Evolutionary conservation across 2,113 vertebrate species (phyloP).

Genomic region (Lepus timidus): DNA sequence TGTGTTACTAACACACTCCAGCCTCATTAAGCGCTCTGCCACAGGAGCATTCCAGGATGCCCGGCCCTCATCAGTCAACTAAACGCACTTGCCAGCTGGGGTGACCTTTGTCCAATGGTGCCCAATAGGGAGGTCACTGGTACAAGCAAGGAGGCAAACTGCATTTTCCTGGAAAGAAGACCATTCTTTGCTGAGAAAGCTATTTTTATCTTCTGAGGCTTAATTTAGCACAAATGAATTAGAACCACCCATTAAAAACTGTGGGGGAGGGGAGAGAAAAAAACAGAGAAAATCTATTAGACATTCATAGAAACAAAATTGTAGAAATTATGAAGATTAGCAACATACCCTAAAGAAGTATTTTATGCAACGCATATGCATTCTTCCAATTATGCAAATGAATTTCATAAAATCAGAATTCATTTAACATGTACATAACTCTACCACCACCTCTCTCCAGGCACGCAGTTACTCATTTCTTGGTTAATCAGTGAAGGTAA

Average conservation of each 20-base stretch:
- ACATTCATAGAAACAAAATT: constrained; percentile 58
- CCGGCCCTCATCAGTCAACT: not conserved
- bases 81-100: not conserved
- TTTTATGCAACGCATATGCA: constrained; percentile 27
- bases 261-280: not conserved
- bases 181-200: not conserved
- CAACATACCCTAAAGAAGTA: constrained; percentile 24
- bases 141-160: not conserved
- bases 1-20: not conserved
- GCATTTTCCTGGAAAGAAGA: constrained; percentile 33
- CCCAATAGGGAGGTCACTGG: not conserved
- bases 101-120: not conserved
- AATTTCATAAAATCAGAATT: constrained; percentile 70
- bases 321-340: constrained; percentile 65
- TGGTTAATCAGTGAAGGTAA: constrained; percentile 50
- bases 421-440: constrained; percentile 51
- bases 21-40: not conserved
- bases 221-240: constrained; percentile 50
- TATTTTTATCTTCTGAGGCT: constrained; percentile 20
- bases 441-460: not conserved
- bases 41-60: not conserved
- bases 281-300: constrained; percentile 47
- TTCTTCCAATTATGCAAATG: constrained; percentile 76
- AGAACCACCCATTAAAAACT: constrained; percentile 51
- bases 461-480: constrained; percentile 26